Evolutionary conservation across 2,797 vertebrate genomes (phyloP).

Genomic region (Gymnopithys bicolor): DNA sequence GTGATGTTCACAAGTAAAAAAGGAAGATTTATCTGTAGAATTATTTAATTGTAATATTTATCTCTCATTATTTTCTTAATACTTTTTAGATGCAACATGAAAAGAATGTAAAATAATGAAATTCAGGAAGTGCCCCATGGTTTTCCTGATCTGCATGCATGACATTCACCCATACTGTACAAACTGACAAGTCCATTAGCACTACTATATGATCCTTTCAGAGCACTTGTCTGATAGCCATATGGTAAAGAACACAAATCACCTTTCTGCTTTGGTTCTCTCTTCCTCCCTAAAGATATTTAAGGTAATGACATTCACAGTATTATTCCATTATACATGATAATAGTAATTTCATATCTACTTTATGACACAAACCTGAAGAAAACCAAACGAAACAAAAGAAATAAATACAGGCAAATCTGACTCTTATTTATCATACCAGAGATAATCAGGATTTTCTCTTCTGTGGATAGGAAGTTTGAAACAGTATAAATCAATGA

Average conservation of each 20-base stretch:
- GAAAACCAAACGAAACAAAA: not conserved
- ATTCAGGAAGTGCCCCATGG: not conserved
- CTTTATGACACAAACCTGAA: not conserved
- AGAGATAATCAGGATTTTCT: not conserved
- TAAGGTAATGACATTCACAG: not conserved
- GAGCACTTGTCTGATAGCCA: not conserved
- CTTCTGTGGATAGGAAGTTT: not conserved
- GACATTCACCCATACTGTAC: not conserved
- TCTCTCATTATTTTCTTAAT: not conserved
- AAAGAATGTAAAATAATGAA: not conserved
- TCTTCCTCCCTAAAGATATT: not conserved
- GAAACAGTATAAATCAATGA: not conserved
- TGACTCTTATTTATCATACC: not conserved
- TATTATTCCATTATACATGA: not conserved
- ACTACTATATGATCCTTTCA: not conserved
- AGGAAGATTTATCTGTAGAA: not conserved
- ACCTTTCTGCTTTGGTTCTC: not conserved
- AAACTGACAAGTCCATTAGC: not conserved
- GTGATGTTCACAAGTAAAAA: not conserved
- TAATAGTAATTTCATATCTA: not conserved
- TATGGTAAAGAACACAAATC: not conserved
- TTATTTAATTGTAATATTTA: not conserved
- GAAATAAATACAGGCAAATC: not conserved
- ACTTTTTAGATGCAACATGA: not conserved
- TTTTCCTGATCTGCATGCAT: not conserved